A percentile compares a stretch with the other conserved stretches of the same genome.
Conservation (phyloP, 2,888 invertebrate genomes). For the Pseudococcus jackbeardsleyi region DNA sequence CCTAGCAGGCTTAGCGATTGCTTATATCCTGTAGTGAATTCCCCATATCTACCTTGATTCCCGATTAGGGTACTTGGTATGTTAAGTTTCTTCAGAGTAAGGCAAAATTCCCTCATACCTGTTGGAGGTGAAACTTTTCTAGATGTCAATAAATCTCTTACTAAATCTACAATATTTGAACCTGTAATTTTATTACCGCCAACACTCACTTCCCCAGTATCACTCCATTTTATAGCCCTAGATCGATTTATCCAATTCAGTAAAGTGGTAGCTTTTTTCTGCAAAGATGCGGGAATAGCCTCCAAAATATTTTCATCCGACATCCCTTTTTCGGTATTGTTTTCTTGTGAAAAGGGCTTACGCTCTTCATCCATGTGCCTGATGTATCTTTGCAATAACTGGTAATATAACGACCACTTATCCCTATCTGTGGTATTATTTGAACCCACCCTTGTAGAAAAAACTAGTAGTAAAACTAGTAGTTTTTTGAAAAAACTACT, state of each 20-base stretch:
- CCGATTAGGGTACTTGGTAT: background rate
- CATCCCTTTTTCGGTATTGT: background rate
- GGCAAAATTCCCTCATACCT: background rate
- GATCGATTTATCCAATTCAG: background rate
- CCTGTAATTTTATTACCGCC: background rate
- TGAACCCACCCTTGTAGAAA: too few species aligned
- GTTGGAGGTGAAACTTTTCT: background rate
- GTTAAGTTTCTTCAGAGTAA: background rate
- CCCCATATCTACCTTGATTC: background rate
- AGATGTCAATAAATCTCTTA: background rate
- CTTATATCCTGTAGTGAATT: too few species aligned
- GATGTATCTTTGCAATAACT: background rate
- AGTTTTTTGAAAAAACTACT: too few species aligned
- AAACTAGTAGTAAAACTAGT: too few species aligned
- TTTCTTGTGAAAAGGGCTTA: background rate
- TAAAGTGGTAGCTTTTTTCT: background rate
- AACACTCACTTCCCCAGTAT: background rate
- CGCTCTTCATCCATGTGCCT: background rate
- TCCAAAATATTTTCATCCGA: background rate
- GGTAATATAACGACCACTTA: background rate
- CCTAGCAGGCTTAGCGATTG: too few species aligned
- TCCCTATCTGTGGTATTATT: background rate
- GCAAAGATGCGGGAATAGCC: background rate
- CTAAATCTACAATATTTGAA: background rate
- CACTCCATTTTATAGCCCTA: background rate